Base-by-base conservation (phyloP, 2,888 invertebrate species). In the Idaea biselata region DNA sequence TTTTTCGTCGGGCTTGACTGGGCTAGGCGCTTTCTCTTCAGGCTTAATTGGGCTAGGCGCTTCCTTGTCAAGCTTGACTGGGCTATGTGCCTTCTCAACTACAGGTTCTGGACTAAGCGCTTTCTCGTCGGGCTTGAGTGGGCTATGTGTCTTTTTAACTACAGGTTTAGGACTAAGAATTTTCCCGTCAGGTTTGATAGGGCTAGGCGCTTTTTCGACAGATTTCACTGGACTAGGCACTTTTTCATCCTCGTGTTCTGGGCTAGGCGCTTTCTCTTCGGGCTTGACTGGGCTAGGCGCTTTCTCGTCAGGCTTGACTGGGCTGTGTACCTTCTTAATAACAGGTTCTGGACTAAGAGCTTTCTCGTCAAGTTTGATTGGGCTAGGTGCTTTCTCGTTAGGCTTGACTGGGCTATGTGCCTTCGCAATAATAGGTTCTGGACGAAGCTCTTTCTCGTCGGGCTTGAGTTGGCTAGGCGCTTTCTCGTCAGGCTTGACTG, bases 211-310 rank as follows among this genome's bases (percentile, higher is more conserved):
- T 18, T 68, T 62, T 0, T 65, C 56, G 16, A 65, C 66, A 8
- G 53, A 55, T 16, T 65, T 31, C 0, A 63, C 59, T 17, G 67
- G 63, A 18, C 61, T 67, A 1, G 66, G 59, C 2, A 3, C 62
- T 8, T 70, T 67, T 0, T 65, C 62, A 0, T 66, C 60, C 16
- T 11, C n/a, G 54, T 55, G 60, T 1, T 44, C 18, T 14, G 55
- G 56, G 17, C 59, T 69, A 8, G 59, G 31, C 54, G 18, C 58
- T 17, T 63, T 66, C 0, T 68, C 60, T 4, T 62, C 66, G 2
- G 66, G 61, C 57, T 68, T 58, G 16, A 65, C 59, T 11, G 66
- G 65, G 58, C 69, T 74, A 55, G 66, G 33, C n/a, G 32, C 67
- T 5, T 60, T n/a, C 14, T 64, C 63, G 0, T 56, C 56, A 18